Evolutionary conservation across 1,140 invertebrate genomes (phyloP), one percentile per base, ranked within the genome.

Genomic region (Aethina tumida): DNA sequence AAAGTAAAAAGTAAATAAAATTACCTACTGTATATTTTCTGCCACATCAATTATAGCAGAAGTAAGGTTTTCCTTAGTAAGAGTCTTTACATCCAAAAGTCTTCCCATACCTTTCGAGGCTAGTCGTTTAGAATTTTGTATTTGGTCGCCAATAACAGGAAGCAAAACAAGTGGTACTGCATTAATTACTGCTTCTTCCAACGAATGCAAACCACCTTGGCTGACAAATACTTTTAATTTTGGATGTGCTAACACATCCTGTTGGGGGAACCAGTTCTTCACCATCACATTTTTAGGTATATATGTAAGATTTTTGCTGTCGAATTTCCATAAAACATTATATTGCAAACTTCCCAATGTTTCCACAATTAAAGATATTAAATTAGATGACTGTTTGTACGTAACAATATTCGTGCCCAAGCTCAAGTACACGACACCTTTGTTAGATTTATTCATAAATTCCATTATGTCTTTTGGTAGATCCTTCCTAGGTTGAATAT

Each of bases 241-340:
- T n/a, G 60, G 59, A 56, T 77, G 72, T 8, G n/a, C 68, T 41
- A 81, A 55, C 41, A 81, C 64, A 49, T 79, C 77, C 34, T 72
- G 74, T 49, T 85, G 81, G 0, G 79, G 80, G 2, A 81, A 52
- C 81, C 81, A 84, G 28, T 71, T 71, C 13, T 60, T 64, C 1
- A 76, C 54, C 32, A 72, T 62, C 0, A 85, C 60, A 61, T 84
- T 84, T 0, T 60, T 47, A 0, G 74, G 64, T 36, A 69, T 66
- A 21, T 64, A 55, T 2, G 68, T 58, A 22, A 78, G 57, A 28
- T 70, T 49, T 1, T 49, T 39, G 8, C 58, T 47, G 42, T 77
- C 67, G 46, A 70, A 72, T 47, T 75, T 75, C 49, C 73, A 71
- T 12, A 75, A 50, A 0, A 75, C 63, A 2, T 64, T 63, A 35